A percentile compares a stretch with the other conserved stretches of the same genome.
phyloP scores from a whole-genome alignment of 2,113 vertebrate species.

The Bos javanicus region DNA sequence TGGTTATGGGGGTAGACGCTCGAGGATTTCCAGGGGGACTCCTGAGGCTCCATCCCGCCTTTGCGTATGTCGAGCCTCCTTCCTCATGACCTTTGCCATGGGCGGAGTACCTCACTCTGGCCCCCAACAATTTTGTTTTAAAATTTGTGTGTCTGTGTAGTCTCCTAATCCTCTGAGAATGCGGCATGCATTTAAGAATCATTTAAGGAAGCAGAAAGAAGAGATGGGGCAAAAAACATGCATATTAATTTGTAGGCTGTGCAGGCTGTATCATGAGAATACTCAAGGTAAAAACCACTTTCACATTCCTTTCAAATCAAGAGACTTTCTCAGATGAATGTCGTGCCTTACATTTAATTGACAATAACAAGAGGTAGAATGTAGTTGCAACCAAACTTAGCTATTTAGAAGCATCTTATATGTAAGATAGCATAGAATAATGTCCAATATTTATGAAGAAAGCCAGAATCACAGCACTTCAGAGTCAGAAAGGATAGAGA shows the following conservation, averaged over 20 bases:
- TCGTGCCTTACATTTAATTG: background rate
- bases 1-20: no score
- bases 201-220: slow-evolving; percentile 12
- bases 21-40: no score
- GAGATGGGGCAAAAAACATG: background rate
- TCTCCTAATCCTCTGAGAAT: background rate
- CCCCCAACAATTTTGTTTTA: background rate
- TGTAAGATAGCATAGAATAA: background rate
- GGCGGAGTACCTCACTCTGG: no score
- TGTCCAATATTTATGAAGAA: background rate
- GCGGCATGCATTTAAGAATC: background rate
- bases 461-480: background rate
- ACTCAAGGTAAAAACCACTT: background rate
- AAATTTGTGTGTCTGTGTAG: background rate
- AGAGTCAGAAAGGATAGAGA: background rate
- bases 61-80: no score
- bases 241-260: background rate
- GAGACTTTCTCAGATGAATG: background rate
- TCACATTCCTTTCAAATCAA: background rate
- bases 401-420: background rate
- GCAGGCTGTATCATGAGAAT: background rate
- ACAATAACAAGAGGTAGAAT: background rate
- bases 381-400: background rate
- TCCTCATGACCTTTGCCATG: no score
- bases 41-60: no score